phyloP scores from a whole-genome alignment of 1,140 invertebrate species.

The Homalodisca vitripennis region DNA sequence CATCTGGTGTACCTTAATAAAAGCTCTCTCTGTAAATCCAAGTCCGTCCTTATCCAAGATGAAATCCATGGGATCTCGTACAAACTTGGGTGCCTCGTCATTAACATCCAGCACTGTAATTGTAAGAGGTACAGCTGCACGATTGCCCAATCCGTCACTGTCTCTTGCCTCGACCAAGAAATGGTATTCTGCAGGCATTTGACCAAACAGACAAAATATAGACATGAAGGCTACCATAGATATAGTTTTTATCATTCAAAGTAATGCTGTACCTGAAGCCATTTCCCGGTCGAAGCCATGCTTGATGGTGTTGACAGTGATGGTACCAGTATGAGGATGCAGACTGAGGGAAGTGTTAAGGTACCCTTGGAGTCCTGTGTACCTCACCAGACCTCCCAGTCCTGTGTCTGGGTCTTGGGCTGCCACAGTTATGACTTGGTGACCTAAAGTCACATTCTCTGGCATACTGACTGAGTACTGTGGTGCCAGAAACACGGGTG shows the following conservation, averaged over 20 bases:
- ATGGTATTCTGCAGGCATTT: constrained; percentile 60
- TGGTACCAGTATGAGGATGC: constrained; percentile 73
- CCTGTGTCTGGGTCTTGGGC: constrained; percentile 76
- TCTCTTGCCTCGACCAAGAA: constrained; percentile 84
- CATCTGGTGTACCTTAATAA: constrained; percentile 56
- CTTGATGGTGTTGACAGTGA: constrained; percentile 72
- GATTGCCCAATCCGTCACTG: constrained; percentile 75
- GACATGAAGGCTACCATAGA: not conserved
- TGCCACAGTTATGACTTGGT: constrained; percentile 47
- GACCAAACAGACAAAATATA: too few species aligned
- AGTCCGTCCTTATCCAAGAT: constrained; percentile 69
- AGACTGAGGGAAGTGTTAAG: constrained; percentile 72
- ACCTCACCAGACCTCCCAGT: constrained; percentile 49
- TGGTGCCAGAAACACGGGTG: constrained; percentile 72
- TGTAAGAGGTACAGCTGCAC: constrained; percentile 66
- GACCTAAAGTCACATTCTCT: constrained; percentile 77
- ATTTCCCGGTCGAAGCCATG: constrained; percentile 81
- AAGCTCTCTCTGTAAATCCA: constrained; percentile 68
- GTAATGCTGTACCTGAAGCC: constrained; percentile 58
- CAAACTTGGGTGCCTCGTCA: constrained; percentile 82
- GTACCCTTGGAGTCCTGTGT: constrained; percentile 68
- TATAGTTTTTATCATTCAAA: too few species aligned
- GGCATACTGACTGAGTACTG: constrained; percentile 70
- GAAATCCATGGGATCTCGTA: constrained; percentile 77
- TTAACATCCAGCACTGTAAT: constrained; percentile 82